phyloP scores from a whole-genome alignment of 2,113 vertebrate species.

The Haemorhous mexicanus region DNA sequence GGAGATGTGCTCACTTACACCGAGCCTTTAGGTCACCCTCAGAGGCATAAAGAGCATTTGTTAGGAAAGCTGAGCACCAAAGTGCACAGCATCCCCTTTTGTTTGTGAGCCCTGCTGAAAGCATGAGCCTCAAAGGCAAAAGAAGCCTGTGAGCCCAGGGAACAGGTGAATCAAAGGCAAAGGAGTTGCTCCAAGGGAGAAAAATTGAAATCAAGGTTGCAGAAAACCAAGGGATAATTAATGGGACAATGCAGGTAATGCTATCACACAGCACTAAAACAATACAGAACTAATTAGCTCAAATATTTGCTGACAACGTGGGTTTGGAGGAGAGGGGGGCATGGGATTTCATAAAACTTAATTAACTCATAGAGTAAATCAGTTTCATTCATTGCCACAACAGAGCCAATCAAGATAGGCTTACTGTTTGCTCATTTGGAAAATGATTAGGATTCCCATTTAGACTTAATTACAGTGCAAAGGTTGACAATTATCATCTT shows the following conservation, averaged over 20 bases:
- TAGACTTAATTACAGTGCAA: conserved; percentile 79
- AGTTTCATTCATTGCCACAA: conserved; percentile 62
- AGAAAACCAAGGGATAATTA: neutral
- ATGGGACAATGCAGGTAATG: conserved; percentile 35
- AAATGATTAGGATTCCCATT: conserved; percentile 72
- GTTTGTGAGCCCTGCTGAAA: neutral
- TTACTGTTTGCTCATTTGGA: conserved; percentile 75
- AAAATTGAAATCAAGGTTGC: neutral
- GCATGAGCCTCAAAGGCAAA: conserved; percentile 20
- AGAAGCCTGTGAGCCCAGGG: neutral
- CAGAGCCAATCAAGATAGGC: conserved; percentile 60
- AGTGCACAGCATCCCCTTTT: neutral
- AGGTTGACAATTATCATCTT: conserved; percentile 75
- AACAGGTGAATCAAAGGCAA: conserved; percentile 41
- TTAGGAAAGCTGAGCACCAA: neutral
- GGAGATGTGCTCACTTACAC: neutral
- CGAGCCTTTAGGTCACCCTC: neutral
- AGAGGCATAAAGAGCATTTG: neutral
- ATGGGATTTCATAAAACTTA: conserved; percentile 62
- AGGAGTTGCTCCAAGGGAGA: neutral
- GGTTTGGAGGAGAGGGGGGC: conserved; percentile 7
- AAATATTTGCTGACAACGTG: conserved; percentile 56
- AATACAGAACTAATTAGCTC: conserved; percentile 65
- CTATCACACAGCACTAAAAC: conserved; percentile 37
- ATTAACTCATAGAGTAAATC: conserved; percentile 73